A percentile compares a stretch with the other conserved stretches of the same genome.
These are phyloP conservation scores for Rhadinocentrus ornatus DNA, from an alignment of 2,797 vertebrate species.

Conservation along the genomic window DNA sequence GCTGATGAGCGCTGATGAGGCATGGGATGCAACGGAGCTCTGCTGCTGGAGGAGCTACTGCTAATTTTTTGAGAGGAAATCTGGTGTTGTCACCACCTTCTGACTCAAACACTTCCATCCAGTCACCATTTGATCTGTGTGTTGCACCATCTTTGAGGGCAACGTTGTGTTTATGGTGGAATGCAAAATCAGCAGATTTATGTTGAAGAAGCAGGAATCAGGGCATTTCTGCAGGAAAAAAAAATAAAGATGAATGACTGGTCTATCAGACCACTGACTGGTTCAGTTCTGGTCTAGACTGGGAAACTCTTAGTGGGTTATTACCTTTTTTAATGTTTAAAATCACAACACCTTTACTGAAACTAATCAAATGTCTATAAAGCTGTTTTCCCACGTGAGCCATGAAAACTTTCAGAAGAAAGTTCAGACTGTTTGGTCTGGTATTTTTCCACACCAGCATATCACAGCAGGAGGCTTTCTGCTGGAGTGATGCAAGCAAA, in stretches of 20 bases:
- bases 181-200: background rate
- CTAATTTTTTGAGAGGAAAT: background rate
- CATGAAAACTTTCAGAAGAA: too few species aligned
- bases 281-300: background rate
- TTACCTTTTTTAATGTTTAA: too few species aligned
- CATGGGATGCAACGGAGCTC: background rate
- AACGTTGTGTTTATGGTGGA: background rate
- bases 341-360: background rate
- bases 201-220: background rate
- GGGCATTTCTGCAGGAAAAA: background rate
- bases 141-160: background rate
- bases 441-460: too few species aligned
- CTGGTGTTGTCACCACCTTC: background rate
- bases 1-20: background rate
- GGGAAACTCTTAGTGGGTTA: background rate
- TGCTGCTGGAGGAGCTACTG: background rate
- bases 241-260: background rate
- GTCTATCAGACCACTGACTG: background rate
- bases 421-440: too few species aligned
- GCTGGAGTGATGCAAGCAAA: background rate
- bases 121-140: too few species aligned
- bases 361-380: too few species aligned
- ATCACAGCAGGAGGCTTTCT: background rate
- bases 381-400: too few species aligned
- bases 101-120: too few species aligned